Evolutionary conservation across 2,113 vertebrate genomes (phyloP), one percentile per base, ranked within the genome.

Genomic region (Cichladusa arquata): DNA sequence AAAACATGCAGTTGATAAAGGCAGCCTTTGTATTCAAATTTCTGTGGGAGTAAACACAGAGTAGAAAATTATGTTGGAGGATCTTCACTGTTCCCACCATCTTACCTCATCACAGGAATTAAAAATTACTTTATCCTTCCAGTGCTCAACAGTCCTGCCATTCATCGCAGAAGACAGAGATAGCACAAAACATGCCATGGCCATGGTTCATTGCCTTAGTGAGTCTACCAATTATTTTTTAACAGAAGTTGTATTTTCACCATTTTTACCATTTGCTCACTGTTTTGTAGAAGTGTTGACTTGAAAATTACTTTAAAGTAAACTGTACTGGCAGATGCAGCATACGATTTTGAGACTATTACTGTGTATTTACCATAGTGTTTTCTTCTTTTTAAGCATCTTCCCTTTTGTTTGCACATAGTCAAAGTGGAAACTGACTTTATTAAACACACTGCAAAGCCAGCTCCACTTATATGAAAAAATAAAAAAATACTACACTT

Each of bases 21-120:
- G n/a, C 87, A 79, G 51, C 34, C 47, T 87, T 95, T 89, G 88
- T 92, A 77, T 66, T 87, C 81, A 83, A 71, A 93, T n/a, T 66
- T 74, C 47, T 56, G 50, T 2, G 2, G 23, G 40, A 93, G 78
- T 87, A 86, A 89, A 36, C 70, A 81, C 6, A 66, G 19, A 83
- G 9, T 22, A 86, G 45, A 70, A 73, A 88, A 64, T 47, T 45
- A 76, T 66, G 24, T 34, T 78, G 47, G 19, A 86, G 26, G 16
- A 61, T 64, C 77, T 60, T 81, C 42, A 51, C 38, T 45, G 34
- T 65, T 87, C 51, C 47, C 71, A 88, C 48, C 24, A 73, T 64
- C 40, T 71, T 44, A 77, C 25, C 50, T 88, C 71, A 47, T 48
- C 47, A 83, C 11, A 61, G 34, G 74, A 85, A 90, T 83, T 80